phyloP scores from a whole-genome alignment of 2,888 invertebrate species.

The Lasioglossum vierecki region DNA sequence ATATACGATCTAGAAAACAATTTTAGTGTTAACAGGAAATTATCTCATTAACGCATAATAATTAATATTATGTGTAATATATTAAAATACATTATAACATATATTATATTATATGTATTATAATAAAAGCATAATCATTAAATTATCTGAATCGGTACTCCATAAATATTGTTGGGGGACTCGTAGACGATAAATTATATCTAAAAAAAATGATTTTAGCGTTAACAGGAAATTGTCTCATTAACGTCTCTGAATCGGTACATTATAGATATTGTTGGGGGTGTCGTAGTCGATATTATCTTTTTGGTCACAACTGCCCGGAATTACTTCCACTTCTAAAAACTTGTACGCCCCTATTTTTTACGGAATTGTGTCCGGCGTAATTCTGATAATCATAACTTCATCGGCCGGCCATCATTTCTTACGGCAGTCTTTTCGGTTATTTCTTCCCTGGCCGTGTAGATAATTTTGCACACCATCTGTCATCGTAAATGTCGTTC shows the following conservation, averaged over 20 bases:
- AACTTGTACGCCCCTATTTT: neutral
- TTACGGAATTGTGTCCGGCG: neutral
- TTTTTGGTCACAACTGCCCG: no score
- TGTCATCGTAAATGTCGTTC: conserved; percentile 65
- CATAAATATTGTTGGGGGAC: neutral
- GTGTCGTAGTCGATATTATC: neutral
- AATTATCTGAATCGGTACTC: neutral
- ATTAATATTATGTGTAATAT: no score
- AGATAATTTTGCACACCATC: conserved; percentile 60
- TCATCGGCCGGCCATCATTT: conserved; percentile 13
- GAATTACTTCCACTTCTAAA: neutral
- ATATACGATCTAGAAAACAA: neutral
- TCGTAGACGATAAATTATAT: neutral
- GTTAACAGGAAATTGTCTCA: neutral
- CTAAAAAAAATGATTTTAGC: neutral
- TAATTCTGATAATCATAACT: conserved; percentile 12
- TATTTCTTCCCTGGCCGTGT: conserved; percentile 43
- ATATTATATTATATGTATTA: no score
- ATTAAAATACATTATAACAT: no score
- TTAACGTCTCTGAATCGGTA: neutral
- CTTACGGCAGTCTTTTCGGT: conserved; percentile 28
- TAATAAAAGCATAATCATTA: no score
- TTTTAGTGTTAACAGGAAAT: neutral
- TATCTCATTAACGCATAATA: neutral
- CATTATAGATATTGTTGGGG: neutral